Evolutionary conservation across 2,888 invertebrate species (phyloP), one percentile per base, ranked within the genome.

Genomic region (Bugulina stolonifera): DNA sequence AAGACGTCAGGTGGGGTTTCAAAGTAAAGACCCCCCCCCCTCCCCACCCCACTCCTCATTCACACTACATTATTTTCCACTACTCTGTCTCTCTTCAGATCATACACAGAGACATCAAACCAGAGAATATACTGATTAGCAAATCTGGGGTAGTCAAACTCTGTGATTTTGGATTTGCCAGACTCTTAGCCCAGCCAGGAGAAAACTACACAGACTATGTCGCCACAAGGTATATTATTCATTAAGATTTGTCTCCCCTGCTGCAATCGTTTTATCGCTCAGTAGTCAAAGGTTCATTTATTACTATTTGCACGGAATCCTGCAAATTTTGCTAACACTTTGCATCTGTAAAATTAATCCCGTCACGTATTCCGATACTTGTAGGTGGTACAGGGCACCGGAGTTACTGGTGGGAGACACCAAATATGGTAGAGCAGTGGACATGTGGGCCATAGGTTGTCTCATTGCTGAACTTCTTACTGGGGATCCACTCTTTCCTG

Each of bases 121-220:
- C 93, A 1, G 93, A 94, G 82, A 94, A 94, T 82, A 90, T 94
- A 58, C 86, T 93, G 73, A 91, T 94, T 0, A 83, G 82, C 74
- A 89, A 89, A 74, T 85, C 88, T 54, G 93, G 93, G 0, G 89
- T 93, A 1, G 90, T 93, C 54, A 93, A 94, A 85, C 86, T 94
- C n/a, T 93, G 93, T 82, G 93, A 94, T 86, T 91, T 94, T 77
- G 93, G 94, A 0, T 93, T 93, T 81, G 93, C 93, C 0, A 87
- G 93, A 52, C 80, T 80, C n/a, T 86, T 91, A 72, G 89, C 90
- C 0, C 87, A 89, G 0, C 84, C 86, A 1, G 91, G 91, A 0
- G 92, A 93, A 81, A 89, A 90, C 0, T 92, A 91, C 85, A 93
- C 73, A 73, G 93, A 93, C 84, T 93, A 93, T 82, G 93, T 93